phyloP scores from a whole-genome alignment of 2,797 vertebrate genomes.

The Astyanax mexicanus region DNA sequence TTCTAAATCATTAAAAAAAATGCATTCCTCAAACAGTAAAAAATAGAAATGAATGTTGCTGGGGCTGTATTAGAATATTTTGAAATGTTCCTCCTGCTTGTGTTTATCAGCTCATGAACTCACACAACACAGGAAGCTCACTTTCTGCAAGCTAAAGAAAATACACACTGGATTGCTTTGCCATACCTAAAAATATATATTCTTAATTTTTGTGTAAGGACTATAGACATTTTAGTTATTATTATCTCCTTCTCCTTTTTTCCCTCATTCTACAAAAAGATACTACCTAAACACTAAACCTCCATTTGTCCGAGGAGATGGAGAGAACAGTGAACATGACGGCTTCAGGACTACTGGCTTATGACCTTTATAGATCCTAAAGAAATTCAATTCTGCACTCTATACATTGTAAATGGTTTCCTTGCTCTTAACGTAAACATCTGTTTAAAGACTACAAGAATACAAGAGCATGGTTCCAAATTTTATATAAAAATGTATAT shows the following conservation, averaged over 20 bases:
- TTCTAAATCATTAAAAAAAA: no score
- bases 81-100: not conserved
- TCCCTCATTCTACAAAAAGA: not conserved
- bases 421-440: no score
- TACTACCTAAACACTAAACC: not conserved
- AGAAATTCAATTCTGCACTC: not conserved
- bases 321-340: not conserved
- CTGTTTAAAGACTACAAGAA: no score
- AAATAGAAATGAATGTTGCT: not conserved
- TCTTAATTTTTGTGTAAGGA: no score
- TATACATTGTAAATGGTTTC: not conserved
- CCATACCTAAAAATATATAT: no score
- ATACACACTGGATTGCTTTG: not conserved
- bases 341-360: not conserved
- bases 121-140: not conserved
- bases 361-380: no score
- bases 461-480: no score
- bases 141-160: not conserved
- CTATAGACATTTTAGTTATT: no score
- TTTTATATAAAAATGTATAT: no score
- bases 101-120: not conserved
- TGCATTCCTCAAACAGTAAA: no score
- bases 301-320: constrained; percentile 5
- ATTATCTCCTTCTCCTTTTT: not conserved
- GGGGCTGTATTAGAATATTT: not conserved